Conservation (phyloP, 2,888 invertebrate genomes). For the Biston stratarius region DNA sequence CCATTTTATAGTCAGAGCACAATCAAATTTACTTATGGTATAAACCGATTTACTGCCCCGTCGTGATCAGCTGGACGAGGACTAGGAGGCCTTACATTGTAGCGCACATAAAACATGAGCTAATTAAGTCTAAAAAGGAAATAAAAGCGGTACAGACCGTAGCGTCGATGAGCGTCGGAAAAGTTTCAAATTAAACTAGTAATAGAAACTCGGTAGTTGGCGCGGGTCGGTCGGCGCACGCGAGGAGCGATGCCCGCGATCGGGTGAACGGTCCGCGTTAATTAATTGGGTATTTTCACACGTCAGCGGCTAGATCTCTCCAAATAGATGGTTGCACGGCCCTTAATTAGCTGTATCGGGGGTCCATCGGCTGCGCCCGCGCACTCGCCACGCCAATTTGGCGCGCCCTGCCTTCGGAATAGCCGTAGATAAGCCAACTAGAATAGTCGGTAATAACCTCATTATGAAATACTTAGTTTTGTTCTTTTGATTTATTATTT, state of each 20-base stretch:
- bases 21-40: constrained; percentile 59
- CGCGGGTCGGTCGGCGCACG: constrained; percentile 67
- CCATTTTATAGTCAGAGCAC: constrained; percentile 56
- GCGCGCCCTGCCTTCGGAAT: constrained; percentile 76
- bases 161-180: constrained; percentile 51
- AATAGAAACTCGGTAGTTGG: constrained; percentile 62
- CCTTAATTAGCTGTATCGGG: constrained; percentile 85
- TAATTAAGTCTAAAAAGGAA: constrained; percentile 30
- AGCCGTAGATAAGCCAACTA: constrained; percentile 76
- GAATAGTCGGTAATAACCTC: constrained; percentile 84
- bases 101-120: constrained; percentile 23
- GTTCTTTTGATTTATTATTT: constrained; percentile 62
- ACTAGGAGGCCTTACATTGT: constrained; percentile 26
- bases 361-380: constrained; percentile 77
- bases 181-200: constrained; percentile 63
- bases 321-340: constrained; percentile 84
- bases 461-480: constrained; percentile 80
- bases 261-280: constrained; percentile 77
- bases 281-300: constrained; percentile 87
- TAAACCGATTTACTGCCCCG: constrained; percentile 53
- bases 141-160: constrained; percentile 39
- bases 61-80: constrained; percentile 49
- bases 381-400: constrained; percentile 85
- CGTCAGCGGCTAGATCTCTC: constrained; percentile 84
- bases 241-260: constrained; percentile 75